phyloP scores from a whole-genome alignment of 2,797 vertebrate genomes.

The Phalanger gymnotis region DNA sequence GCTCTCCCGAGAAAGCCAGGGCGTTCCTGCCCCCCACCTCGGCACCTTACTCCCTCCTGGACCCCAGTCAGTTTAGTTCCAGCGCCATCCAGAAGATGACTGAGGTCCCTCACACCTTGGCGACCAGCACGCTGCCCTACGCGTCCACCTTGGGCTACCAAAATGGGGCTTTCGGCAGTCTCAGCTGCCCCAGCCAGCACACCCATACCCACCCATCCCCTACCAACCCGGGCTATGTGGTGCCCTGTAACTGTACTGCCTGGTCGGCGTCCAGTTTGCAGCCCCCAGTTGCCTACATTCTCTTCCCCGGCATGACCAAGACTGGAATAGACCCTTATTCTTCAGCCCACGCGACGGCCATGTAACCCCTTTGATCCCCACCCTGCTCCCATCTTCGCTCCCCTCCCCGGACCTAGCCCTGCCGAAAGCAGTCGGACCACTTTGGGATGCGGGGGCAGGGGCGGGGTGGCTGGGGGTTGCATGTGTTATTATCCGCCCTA shows the following conservation, averaged over 20 bases:
- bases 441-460: slow-evolving; percentile 12
- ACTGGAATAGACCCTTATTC: slow-evolving; percentile 98
- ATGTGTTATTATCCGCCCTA: slow-evolving; percentile 39
- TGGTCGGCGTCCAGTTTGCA: slow-evolving; percentile 99
- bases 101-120: slow-evolving; percentile 97
- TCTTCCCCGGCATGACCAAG: slow-evolving; percentile 99
- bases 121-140: slow-evolving; percentile 95
- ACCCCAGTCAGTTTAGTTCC: slow-evolving; percentile 98
- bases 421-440: not conserved
- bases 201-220: slow-evolving; percentile 99
- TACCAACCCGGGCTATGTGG: slow-evolving; percentile 98
- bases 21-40: slow-evolving; percentile 96
- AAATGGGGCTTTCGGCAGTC: slow-evolving; percentile 96
- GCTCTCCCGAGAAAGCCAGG: slow-evolving; percentile 94
- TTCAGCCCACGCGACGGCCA: slow-evolving; percentile 96
- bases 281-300: slow-evolving; percentile 99
- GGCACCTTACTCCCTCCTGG: slow-evolving; percentile 96
- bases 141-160: slow-evolving; percentile 98
- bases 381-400: slow-evolving; percentile 17
- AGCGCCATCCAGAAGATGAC: slow-evolving; percentile 98
- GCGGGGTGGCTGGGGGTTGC: slow-evolving; percentile 61
- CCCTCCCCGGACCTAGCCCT: slow-evolving; percentile 60
- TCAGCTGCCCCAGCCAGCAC: slow-evolving; percentile 97
- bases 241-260: slow-evolving; percentile 99
- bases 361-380: slow-evolving; percentile 88